Evolutionary conservation across 2,113 vertebrate species (phyloP).

Genomic region (Maylandia zebra): DNA sequence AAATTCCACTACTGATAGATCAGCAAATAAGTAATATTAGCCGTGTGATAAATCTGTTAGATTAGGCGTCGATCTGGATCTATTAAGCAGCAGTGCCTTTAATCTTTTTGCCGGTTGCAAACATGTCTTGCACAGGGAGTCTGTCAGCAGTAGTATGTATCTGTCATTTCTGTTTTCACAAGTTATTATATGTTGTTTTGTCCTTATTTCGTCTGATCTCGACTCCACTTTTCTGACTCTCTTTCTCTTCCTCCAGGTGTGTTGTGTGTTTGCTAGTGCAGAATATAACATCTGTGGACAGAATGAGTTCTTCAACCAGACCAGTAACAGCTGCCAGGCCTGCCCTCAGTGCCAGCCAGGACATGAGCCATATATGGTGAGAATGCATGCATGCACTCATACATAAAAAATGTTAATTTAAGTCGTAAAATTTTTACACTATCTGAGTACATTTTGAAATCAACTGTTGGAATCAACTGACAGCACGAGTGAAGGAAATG

Average conservation of each 20-base stretch:
- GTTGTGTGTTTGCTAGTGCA: conserved; percentile 75
- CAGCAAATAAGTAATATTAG: not conserved
- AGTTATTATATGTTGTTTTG: not conserved
- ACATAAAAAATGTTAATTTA: not conserved
- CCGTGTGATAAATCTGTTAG: not conserved
- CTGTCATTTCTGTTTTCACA: not conserved
- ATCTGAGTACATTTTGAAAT: not conserved
- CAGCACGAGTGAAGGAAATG: not conserved
- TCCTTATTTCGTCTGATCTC: no score
- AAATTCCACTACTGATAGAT: not conserved
- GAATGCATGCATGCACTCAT: not conserved
- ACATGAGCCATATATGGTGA: conserved; percentile 93
- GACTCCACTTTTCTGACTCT: not conserved
- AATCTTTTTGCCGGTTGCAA: not conserved
- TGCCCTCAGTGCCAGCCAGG: conserved; percentile 92
- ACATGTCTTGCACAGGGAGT: not conserved
- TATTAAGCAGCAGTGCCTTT: not conserved
- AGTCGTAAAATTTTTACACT: not conserved
- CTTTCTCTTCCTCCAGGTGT: conserved; percentile 69
- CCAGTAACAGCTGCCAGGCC: conserved; percentile 85
- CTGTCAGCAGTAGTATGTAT: not conserved
- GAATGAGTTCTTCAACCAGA: conserved; percentile 96
- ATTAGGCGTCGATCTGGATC: not conserved
- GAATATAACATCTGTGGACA: conserved; percentile 92
- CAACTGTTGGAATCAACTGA: not conserved